Evolutionary conservation across 2,113 vertebrate species (phyloP).

Genomic region (Phasianus colchicus): DNA sequence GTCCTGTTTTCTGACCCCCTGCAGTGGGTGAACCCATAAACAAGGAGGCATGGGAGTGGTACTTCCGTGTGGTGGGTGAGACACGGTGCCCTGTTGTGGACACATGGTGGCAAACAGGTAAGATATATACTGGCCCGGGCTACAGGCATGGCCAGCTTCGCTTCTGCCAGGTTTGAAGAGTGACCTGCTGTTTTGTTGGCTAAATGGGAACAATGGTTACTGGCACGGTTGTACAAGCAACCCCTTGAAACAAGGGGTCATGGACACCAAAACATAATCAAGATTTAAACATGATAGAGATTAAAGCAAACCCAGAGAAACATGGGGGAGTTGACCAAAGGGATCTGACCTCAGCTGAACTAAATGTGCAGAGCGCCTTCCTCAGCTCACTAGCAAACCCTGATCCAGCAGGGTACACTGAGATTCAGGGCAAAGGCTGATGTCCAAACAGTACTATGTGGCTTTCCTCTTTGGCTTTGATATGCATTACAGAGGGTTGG

Average conservation of each 20-base stretch:
- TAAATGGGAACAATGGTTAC: not conserved
- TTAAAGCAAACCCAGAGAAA: not conserved
- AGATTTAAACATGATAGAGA: not conserved
- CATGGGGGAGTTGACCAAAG: fast-evolving
- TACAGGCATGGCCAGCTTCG: not conserved
- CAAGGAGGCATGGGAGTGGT: constrained; percentile 92
- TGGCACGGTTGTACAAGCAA: not conserved
- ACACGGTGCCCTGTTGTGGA: constrained; percentile 87
- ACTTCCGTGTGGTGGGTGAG: constrained; percentile 86
- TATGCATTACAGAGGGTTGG: not conserved
- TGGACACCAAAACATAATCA: not conserved
- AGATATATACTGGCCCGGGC: not conserved
- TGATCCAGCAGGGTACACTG: not conserved
- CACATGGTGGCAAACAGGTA: constrained; percentile 96
- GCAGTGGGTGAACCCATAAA: constrained; percentile 93
- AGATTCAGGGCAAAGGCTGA: not conserved
- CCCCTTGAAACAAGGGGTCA: not conserved
- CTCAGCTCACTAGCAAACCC: not conserved
- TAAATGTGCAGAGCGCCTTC: not conserved
- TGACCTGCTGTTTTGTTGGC: not conserved
- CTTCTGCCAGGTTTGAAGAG: not conserved
- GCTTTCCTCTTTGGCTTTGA: not conserved
- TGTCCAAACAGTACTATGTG: not conserved
- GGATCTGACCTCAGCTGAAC: not conserved
- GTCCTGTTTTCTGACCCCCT: not conserved